Evolutionary conservation across 2,797 vertebrate species (phyloP), one percentile per base, ranked within the genome.

Genomic region (Atherinosoma microstoma): DNA sequence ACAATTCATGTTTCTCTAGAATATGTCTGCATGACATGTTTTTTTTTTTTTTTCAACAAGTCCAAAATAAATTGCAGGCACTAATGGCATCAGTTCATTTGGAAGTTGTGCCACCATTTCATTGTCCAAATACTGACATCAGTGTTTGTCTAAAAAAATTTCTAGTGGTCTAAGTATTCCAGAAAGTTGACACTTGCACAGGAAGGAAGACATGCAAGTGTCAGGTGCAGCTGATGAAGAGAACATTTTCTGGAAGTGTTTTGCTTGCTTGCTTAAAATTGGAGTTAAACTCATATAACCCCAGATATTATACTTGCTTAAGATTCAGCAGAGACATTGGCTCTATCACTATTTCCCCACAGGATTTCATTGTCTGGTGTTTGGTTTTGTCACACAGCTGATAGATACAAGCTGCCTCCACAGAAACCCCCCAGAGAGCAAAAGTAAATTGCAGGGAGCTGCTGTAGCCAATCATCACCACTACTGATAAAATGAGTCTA

Each of bases 401-500:
- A 47, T 18, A 13, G 15, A 45, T 47, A 47, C 42, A 47, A 20
- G 18, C 42, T 47, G 42, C 42, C 42, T 45, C 40, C 40, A 45
- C 16, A 40, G 40, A 18, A 18, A 13, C 10, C 40, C 40, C 15
- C 42, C 7, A 47, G 42, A 47, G 42, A 47, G 42, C 42, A 47
- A 67, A 58, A 64, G 47, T 75, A 69, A 70, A 80, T 73, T 76
- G 72, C 82, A 60, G 66, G 67, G 83, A 80, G 74, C 73, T 70
- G 60, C 70, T 79, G 60, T 73, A 86, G 75, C 67, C 80, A 73
- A 75, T 81, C 85, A 75, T 83, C 64, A 56, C 66, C 70, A 16
- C 67, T 45, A 51, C 60, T 72, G 80, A 87, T 84, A 74, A 86
- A 88, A 80, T 78, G 63, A 84, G 84, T 68, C 85, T 73, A 60